Conservation (phyloP, 1,140 invertebrate genomes). For the Conus betulinus region DNA sequence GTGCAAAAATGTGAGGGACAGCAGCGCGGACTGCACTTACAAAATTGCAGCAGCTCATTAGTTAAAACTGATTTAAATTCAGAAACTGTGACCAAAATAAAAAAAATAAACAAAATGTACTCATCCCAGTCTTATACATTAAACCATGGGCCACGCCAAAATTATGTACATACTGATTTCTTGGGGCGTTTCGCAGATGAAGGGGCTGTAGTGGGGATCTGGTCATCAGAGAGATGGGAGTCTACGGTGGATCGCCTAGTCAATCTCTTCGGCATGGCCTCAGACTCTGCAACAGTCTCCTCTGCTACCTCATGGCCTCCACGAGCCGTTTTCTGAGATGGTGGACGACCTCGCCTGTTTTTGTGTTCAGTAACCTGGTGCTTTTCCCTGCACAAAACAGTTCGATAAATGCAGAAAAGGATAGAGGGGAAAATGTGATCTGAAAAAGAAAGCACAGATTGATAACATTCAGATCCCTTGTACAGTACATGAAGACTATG, state of each 20-base stretch:
- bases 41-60: no score
- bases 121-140: no score
- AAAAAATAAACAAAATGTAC: no score
- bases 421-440: no score
- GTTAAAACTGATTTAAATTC: no score
- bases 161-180: constrained; percentile 10
- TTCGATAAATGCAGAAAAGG: background rate
- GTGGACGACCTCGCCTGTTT: constrained; percentile 29
- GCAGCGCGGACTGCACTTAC: no score
- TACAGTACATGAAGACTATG: no score
- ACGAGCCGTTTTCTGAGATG: background rate
- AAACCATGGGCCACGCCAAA: no score
- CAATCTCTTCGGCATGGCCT: constrained; percentile 36
- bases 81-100: no score
- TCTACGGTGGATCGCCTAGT: constrained; percentile 39
- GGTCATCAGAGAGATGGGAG: constrained; percentile 5
- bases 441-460: no score
- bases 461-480: no score
- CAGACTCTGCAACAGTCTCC: constrained; percentile 21
- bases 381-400: background rate
- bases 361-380: constrained; percentile 28
- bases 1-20: no score
- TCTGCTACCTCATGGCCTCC: background rate
- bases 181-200: constrained; percentile 10
- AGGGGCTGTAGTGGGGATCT: background rate